These are phyloP conservation scores for Terrapene triunguis DNA, from an alignment of 2,113 vertebrate species.

Conservation along the genomic window DNA sequence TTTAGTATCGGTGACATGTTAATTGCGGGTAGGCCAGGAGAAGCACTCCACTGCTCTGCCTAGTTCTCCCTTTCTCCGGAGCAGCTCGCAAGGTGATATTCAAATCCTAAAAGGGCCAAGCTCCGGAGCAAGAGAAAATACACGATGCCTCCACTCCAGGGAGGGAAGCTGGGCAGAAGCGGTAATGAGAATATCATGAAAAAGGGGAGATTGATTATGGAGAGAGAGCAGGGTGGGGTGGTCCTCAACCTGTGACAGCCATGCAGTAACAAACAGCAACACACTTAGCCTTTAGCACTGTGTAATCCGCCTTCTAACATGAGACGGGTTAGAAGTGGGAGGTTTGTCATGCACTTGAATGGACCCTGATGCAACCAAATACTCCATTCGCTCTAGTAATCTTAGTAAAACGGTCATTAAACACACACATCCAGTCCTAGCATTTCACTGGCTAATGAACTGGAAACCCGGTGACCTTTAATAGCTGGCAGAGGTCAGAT, in stretches of 20 bases:
- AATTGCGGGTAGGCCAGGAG: conserved; percentile 40
- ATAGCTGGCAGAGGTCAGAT: background rate
- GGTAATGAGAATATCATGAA: background rate
- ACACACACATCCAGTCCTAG: background rate
- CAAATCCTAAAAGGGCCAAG: conserved; percentile 51
- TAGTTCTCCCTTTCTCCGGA: background rate
- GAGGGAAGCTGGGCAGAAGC: background rate
- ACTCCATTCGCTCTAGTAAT: background rate
- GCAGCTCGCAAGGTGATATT: background rate
- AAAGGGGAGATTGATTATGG: background rate
- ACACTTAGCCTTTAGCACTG: background rate
- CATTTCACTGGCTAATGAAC: background rate
- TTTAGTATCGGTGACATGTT: background rate
- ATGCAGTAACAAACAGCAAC: background rate
- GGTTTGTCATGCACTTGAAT: conserved; percentile 11
- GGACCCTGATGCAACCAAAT: background rate
- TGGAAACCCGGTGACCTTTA: background rate
- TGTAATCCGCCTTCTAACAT: no score
- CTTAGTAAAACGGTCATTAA: background rate
- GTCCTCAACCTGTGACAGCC: background rate
- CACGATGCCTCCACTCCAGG: background rate
- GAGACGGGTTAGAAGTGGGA: background rate
- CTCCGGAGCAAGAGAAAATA: background rate
- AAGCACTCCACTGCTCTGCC: background rate
- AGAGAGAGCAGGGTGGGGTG: background rate